Evolutionary conservation across 2,113 vertebrate genomes (phyloP).

Genomic region (Mus spicilegus): DNA sequence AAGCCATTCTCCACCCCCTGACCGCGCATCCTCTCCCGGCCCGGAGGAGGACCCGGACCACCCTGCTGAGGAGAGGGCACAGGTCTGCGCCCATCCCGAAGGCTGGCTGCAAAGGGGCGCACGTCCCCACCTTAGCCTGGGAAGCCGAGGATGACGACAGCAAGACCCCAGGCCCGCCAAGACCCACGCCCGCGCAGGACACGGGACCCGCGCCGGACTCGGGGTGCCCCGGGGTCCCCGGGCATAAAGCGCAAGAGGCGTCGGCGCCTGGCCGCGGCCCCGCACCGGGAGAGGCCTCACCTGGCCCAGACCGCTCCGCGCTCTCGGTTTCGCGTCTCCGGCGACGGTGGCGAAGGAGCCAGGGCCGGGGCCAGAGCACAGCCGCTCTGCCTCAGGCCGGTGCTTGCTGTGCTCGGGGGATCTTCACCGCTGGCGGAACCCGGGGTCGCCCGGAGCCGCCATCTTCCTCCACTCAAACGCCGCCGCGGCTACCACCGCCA

Average conservation of each 20-base stretch:
- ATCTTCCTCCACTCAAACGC: constrained; percentile 80
- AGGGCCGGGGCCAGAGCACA: constrained; percentile 15
- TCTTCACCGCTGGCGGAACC: constrained; percentile 65
- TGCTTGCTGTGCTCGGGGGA: not conserved
- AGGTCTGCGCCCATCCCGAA: not conserved
- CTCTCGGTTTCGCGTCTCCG: constrained; percentile 60
- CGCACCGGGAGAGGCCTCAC: constrained; percentile 62
- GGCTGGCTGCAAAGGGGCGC: not conserved
- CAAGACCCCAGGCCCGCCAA: constrained; percentile 1
- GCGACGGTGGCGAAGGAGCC: constrained; percentile 32
- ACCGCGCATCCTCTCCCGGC: not conserved
- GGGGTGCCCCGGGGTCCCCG: not conserved
- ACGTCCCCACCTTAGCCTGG: not conserved
- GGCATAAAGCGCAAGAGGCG: constrained; percentile 52
- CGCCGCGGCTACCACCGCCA: not conserved
- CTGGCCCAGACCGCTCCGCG: constrained; percentile 67
- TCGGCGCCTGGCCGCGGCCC: constrained; percentile 32
- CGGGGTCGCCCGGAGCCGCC: constrained; percentile 67
- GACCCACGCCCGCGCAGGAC: not conserved
- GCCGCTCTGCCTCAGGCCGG: constrained; percentile 40
- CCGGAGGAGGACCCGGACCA: not conserved
- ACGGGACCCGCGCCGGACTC: not conserved
- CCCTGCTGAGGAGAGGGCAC: not conserved
- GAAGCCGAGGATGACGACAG: not conserved
- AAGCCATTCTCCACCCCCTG: not conserved